Conservation (phyloP, 2,888 invertebrate species). For the Volucella bombylans region DNA sequence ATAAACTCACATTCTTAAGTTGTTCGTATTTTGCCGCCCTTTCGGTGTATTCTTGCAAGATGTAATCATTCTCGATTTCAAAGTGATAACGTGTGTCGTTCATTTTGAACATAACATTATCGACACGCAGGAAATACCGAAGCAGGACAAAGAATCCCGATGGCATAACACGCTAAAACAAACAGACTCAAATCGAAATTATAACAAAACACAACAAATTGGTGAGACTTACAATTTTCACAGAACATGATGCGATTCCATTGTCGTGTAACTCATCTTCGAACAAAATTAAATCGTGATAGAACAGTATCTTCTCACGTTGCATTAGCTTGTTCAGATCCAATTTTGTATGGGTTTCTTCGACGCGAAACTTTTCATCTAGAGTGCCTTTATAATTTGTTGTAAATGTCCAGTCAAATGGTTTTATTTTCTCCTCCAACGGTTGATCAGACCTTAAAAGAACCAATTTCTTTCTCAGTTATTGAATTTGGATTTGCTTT, state of each 20-base stretch:
- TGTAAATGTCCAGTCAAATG: slow-evolving; percentile 99
- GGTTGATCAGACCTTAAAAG: slow-evolving; percentile 85
- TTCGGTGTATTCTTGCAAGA: slow-evolving; percentile 91
- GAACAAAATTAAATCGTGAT: slow-evolving; percentile 95
- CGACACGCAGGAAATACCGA: slow-evolving; percentile 96
- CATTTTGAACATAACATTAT: slow-evolving; percentile 93
- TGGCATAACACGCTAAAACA: slow-evolving; percentile 96
- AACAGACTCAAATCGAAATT: slow-evolving; percentile 24
- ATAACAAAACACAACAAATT: neutral
- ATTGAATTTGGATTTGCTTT: neutral
- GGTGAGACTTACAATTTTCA: slow-evolving; percentile 92
- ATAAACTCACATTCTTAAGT: slow-evolving; percentile 84
- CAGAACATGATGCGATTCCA: slow-evolving; percentile 94
- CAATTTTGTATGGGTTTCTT: slow-evolving; percentile 89
- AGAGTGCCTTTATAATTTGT: slow-evolving; percentile 94
- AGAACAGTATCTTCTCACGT: slow-evolving; percentile 96
- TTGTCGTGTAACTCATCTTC: slow-evolving; percentile 99
- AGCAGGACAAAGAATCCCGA: slow-evolving; percentile 94
- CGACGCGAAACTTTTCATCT: slow-evolving; percentile 85
- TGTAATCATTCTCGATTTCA: slow-evolving; percentile 88
- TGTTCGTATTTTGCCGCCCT: slow-evolving; percentile 89
- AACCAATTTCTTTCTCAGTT: neutral
- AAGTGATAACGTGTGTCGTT: slow-evolving; percentile 94
- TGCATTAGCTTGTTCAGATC: slow-evolving; percentile 93
- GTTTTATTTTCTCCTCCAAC: slow-evolving; percentile 89